These are phyloP conservation scores for Sarcophaga bullata DNA, from an alignment of 1,140 invertebrate genomes.

Conservation along the genomic window DNA sequence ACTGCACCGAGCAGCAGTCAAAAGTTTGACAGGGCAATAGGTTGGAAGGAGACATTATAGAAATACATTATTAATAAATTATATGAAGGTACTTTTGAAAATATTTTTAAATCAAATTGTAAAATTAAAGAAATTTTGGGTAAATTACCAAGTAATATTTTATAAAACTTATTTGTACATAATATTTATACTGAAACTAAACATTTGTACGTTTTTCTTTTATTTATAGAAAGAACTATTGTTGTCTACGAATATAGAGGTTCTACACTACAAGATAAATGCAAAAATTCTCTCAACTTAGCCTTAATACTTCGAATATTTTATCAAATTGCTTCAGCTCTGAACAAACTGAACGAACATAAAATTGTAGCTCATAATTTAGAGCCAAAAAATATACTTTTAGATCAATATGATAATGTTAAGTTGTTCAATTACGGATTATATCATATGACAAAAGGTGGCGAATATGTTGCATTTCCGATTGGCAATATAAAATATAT, in stretches of 20 bases:
- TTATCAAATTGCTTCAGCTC: slow-evolving; percentile 77
- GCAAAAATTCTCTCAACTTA: slow-evolving; percentile 65
- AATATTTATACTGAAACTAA: background rate
- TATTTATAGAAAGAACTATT: slow-evolving; percentile 83
- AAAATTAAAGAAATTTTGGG: background rate
- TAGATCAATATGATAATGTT: slow-evolving; percentile 77
- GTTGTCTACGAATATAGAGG: slow-evolving; percentile 88
- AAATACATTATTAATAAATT: no score
- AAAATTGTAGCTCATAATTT: slow-evolving; percentile 84
- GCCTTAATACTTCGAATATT: slow-evolving; percentile 71
- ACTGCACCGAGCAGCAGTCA: no score
- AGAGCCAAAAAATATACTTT: slow-evolving; percentile 84
- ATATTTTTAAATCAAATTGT: no score
- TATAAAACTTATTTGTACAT: background rate
- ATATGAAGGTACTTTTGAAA: no score
- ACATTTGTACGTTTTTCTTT: background rate
- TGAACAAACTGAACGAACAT: slow-evolving; percentile 79
- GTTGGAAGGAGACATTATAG: no score
- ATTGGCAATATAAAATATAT: slow-evolving; percentile 85
- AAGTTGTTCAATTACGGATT: slow-evolving; percentile 94
- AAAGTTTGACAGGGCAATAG: no score
- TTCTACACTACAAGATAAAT: slow-evolving; percentile 69
- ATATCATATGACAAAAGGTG: slow-evolving; percentile 86
- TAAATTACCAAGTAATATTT: background rate
- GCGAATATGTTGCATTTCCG: slow-evolving; percentile 82